Evolutionary conservation across 1,140 invertebrate species (phyloP), one percentile per base, ranked within the genome.

Genomic region (Microplitis demolitor): DNA sequence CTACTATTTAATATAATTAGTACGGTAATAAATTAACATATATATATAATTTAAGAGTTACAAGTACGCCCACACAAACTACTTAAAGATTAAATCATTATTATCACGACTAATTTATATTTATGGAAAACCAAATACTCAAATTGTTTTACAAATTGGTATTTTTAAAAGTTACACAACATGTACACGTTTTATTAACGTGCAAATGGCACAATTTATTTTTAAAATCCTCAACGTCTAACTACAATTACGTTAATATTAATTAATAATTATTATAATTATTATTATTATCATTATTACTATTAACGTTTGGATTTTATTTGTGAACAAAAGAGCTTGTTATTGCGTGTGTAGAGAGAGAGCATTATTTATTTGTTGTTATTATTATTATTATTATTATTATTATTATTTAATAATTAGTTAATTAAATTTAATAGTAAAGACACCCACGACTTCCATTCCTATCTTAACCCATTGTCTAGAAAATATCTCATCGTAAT

Each of bases 401-500:
- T 24, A 24, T 24, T 24, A 24, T 24, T 24, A 24, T 24, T 24
- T 24, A 24, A 24, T 24, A 24, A 24, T 24, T 24, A 24, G 2
- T 24, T 24, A 24, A 24, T 24, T 24, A 24, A 24, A 24, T 24
- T 24, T 77, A 74, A 62, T 54, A 11, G 9, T 66, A 24, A 54
- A 24, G n/a, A 53, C 31, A 9, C 11, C 31, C 62, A 34, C 37
- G 4, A 33, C 24, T 31, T 50, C 13, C 33, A 14, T 35, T 50
- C 45, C 61, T 75, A 63, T 78, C 67, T 66, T 69, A 78, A 56
- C 66, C 34, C 75, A 78, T 76, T 78, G 80, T 77, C 78, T 81
- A 82, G 76, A 83, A 83, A 84, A 82, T 78, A 81, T 84, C 78
- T 84, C 76, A 76, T 82, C 81, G 85, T 39, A 5, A 39, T 39